These are phyloP conservation scores for Noctua janthe DNA, from an alignment of 2,888 invertebrate genomes.

Conservation along the genomic window DNA sequence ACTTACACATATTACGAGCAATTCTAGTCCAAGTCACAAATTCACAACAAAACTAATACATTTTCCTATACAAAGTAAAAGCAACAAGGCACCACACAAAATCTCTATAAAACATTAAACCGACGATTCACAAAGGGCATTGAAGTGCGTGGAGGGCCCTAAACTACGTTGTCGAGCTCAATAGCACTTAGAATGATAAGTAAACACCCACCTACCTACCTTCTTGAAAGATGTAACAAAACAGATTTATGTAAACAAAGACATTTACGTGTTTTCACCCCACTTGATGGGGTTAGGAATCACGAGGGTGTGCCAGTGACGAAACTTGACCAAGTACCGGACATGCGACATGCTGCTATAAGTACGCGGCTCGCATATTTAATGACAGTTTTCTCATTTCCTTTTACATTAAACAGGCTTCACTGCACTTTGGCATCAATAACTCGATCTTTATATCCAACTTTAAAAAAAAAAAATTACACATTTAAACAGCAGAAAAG, in stretches of 20 bases:
- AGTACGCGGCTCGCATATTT: slow-evolving; percentile 48
- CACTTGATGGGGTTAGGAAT: slow-evolving; percentile 60
- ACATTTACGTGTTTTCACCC: slow-evolving; percentile 68
- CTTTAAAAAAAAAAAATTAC: slow-evolving; percentile 8
- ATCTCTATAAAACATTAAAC: slow-evolving; percentile 77
- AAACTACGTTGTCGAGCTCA: slow-evolving; percentile 79
- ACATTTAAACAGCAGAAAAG: slow-evolving; percentile 4
- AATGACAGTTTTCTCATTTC: slow-evolving; percentile 73
- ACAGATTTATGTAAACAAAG: slow-evolving; percentile 74
- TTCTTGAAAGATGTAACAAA: slow-evolving; percentile 71
- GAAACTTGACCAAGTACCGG: slow-evolving; percentile 39
- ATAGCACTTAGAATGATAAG: slow-evolving; percentile 81
- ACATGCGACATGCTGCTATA: slow-evolving; percentile 36
- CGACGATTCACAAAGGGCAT: slow-evolving; percentile 79
- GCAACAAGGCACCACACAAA: slow-evolving; percentile 66
- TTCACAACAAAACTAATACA: slow-evolving; percentile 1
- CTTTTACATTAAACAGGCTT: slow-evolving; percentile 68
- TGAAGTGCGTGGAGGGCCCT: slow-evolving; percentile 79
- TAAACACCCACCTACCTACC: slow-evolving; percentile 76
- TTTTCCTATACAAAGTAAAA: slow-evolving; percentile 14
- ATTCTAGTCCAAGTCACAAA: neutral
- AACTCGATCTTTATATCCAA: slow-evolving; percentile 13
- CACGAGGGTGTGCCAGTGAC: slow-evolving; percentile 58
- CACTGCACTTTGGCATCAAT: slow-evolving; percentile 26
- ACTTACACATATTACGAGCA: neutral